A percentile compares a stretch with the other conserved stretches of the same genome.
Conservation (phyloP, 1,140 invertebrate genomes). For the Camponotus floridanus region DNA sequence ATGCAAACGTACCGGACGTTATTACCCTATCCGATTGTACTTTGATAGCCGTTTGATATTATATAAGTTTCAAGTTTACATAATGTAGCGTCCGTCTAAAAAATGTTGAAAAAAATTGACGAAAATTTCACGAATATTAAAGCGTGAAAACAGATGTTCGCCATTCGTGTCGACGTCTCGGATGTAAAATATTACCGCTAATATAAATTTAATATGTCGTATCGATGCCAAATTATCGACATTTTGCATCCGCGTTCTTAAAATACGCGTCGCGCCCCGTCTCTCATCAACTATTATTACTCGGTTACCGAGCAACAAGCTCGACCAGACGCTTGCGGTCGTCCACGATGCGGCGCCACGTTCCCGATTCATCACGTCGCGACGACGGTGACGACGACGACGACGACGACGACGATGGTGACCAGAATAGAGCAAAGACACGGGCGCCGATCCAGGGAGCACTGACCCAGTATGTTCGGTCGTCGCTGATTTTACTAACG, state of each 20-base stretch:
- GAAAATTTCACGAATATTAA: no score
- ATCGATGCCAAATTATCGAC: slow-evolving; percentile 34
- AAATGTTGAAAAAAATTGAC: no score
- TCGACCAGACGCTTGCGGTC: slow-evolving; percentile 66
- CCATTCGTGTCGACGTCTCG: neutral
- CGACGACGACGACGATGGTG: slow-evolving; percentile 50
- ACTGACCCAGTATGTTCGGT: slow-evolving; percentile 83
- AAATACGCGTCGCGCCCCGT: slow-evolving; percentile 38
- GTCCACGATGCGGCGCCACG: slow-evolving; percentile 76
- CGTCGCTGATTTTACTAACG: slow-evolving; percentile 72
- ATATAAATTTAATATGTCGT: neutral
- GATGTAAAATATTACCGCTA: neutral
- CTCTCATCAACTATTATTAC: slow-evolving; percentile 57
- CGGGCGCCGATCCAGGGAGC: slow-evolving; percentile 82
- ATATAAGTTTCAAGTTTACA: neutral
- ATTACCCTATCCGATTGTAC: neutral
- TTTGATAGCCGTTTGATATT: neutral
- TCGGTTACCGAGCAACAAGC: slow-evolving; percentile 37
- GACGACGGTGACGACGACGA: slow-evolving; percentile 56
- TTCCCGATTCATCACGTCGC: slow-evolving; percentile 72
- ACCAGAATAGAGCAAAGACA: slow-evolving; percentile 79
- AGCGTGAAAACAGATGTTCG: neutral
- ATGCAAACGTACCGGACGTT: neutral
- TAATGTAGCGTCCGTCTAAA: neutral
- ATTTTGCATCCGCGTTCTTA: slow-evolving; percentile 48